phyloP scores from a whole-genome alignment of 2,888 invertebrate genomes.

The Coelogynopora nodosa region DNA sequence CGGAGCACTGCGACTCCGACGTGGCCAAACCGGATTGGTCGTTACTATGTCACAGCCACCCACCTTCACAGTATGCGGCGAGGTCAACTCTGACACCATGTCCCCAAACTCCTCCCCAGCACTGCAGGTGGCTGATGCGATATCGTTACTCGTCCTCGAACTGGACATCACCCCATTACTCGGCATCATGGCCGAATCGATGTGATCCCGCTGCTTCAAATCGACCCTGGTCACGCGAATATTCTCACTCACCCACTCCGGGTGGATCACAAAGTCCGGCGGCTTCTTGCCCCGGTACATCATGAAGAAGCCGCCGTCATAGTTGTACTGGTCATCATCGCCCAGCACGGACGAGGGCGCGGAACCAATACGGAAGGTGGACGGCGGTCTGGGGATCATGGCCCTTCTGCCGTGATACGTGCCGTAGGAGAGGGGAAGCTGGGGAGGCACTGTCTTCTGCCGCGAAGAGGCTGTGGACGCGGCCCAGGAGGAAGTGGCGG shows the following conservation, averaged over 20 bases:
- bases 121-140: background rate
- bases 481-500: background rate
- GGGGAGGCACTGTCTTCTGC: background rate
- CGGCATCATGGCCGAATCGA: background rate
- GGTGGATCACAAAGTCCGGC: conserved; percentile 42
- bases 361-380: background rate
- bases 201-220: background rate
- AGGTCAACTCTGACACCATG: background rate
- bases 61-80: background rate
- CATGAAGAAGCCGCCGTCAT: background rate
- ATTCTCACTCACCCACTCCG: conserved; percentile 45
- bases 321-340: background rate
- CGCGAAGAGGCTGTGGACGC: background rate
- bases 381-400: background rate
- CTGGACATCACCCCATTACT: background rate
- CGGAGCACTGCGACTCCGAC: conserved; percentile 43
- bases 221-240: background rate
- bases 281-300: background rate
- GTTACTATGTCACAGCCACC: background rate
- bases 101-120: background rate
- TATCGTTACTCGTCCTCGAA: background rate
- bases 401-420: background rate
- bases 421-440: background rate
- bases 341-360: background rate
- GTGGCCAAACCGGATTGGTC: conserved; percentile 43